These are phyloP conservation scores for Cantharis nigra DNA, from an alignment of 2,888 invertebrate species.

Conservation along the genomic window DNA sequence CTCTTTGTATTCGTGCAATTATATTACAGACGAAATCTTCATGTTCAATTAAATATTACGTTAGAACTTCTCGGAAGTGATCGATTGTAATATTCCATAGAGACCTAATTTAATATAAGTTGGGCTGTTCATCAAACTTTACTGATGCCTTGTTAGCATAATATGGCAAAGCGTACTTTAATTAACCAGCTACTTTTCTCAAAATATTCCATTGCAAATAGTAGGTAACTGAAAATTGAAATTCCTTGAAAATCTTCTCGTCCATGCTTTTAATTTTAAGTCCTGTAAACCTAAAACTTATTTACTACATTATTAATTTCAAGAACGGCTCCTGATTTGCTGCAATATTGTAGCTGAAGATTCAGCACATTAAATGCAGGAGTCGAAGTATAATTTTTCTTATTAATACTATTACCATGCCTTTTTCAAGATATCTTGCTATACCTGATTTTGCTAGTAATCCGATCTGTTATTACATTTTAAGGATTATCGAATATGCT, in stretches of 20 bases:
- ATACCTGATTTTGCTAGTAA: too few species aligned
- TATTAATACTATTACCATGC: too few species aligned
- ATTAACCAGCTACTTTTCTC: neutral
- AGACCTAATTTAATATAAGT: neutral
- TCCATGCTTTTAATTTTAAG: neutral
- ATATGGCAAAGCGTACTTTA: neutral
- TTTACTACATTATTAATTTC: neutral
- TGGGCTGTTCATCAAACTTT: neutral
- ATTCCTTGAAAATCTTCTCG: neutral
- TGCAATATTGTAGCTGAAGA: too few species aligned
- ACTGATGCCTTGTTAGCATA: neutral
- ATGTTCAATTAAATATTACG: neutral
- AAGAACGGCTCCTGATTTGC: too few species aligned
- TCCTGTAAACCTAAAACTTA: neutral
- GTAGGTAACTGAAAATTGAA: neutral
- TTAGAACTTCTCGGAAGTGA: neutral
- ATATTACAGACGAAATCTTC: neutral
- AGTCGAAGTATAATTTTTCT: too few species aligned
- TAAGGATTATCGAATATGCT: too few species aligned
- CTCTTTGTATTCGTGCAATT: slow-evolving; percentile 9
- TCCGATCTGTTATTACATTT: too few species aligned
- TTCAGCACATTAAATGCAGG: too few species aligned
- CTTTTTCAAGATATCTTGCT: too few species aligned
- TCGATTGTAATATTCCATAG: neutral
- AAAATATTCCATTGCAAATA: neutral